A percentile compares a stretch with the other conserved stretches of the same genome.
These are phyloP conservation scores for Falco berigora DNA, from an alignment of 2,797 vertebrate genomes.

Conservation along the genomic window DNA sequence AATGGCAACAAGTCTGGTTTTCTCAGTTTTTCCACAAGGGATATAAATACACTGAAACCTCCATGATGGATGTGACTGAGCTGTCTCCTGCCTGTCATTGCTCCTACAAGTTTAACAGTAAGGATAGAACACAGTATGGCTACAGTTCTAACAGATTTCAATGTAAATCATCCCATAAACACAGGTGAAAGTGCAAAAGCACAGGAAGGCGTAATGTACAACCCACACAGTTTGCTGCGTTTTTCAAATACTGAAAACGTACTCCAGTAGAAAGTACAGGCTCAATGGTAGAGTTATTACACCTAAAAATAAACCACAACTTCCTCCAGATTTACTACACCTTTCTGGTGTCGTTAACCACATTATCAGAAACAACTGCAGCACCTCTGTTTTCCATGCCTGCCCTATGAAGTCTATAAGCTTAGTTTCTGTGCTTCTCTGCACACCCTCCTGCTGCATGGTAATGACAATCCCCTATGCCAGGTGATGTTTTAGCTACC, in stretches of 20 bases:
- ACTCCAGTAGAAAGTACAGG: background rate
- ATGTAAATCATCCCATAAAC: background rate
- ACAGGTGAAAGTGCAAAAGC: background rate
- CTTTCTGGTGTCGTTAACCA: background rate
- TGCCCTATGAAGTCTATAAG: background rate
- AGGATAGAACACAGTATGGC: background rate
- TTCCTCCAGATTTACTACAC: constrained; percentile 23
- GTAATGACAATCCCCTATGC: background rate
- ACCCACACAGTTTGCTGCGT: background rate
- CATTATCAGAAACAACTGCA: background rate
- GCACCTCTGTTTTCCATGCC: background rate
- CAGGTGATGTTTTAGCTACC: background rate
- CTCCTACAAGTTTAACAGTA: background rate
- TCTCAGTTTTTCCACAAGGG: background rate
- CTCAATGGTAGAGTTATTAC: background rate
- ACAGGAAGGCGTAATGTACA: background rate
- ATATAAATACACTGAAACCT: background rate
- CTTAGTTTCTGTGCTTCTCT: background rate
- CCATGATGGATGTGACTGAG: background rate
- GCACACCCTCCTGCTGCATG: background rate
- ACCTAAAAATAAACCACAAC: constrained; percentile 17
- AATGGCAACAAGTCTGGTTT: background rate
- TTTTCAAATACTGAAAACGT: background rate
- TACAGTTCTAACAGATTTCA: background rate
- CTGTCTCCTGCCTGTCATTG: background rate